Evolutionary conservation across 2,113 vertebrate genomes (phyloP), one percentile per base, ranked within the genome.

Genomic region (Apistogramma diplotaenia): DNA sequence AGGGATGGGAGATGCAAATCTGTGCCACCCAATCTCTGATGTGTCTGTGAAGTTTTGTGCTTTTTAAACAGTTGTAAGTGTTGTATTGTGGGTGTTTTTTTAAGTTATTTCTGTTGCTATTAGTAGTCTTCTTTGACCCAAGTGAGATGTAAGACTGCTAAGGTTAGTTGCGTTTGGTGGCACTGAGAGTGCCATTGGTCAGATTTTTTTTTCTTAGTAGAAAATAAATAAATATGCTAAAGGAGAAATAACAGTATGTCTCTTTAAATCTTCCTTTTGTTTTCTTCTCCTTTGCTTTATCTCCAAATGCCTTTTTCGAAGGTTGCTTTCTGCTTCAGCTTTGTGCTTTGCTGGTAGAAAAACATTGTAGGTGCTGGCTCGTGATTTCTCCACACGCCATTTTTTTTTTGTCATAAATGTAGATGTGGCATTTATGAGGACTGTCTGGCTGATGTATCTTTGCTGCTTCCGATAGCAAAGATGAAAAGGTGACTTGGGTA

Each of bases 401-500:
- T 62, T 35, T 80, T 87, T 76, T 67, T 89, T 58, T 70, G 75
- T 86, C 94, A 94, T 95, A 94, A 94, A 95, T 92, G 92, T 93
- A 88, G 85, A 81, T 16, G 79, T 87, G 85, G 49, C 91, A 89
- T 94, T 94, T 93, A 93, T 93, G 90, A 90, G 76, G 75, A 86
- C 79, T 90, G 80, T 87, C 81, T 74, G 79, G 74, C 78, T 93
- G 60, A 78, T 82, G 23, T 86, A 94, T 93, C 91, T 95, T 93
- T 93, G 94, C 88, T 27, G 51, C 91, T 67, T 67, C 31, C 21
- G 35, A 81, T 56, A 85, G 89, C 92, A 94, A 93, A 94, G 90
- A 93, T 93, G 90, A 73, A 27, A 74, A 76, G 90, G 92, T 89
- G 89, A 90, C 76, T 61, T 86, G 90, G 92, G 89, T 81, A 74